Conservation (phyloP, 2,113 vertebrate genomes). For the Dendrocopos noguchii region DNA sequence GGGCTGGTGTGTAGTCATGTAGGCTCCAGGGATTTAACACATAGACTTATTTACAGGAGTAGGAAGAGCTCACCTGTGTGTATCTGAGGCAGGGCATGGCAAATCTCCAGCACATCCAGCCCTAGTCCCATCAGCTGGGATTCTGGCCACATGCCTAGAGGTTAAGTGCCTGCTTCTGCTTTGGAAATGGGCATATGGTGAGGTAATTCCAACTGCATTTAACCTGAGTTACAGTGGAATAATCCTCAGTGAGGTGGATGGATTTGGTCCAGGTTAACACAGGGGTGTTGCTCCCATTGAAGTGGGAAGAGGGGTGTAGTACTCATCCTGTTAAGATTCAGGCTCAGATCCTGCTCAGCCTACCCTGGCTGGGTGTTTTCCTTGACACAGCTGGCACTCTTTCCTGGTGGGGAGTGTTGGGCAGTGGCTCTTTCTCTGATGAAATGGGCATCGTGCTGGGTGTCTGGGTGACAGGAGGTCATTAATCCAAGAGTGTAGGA, state of each 20-base stretch:
- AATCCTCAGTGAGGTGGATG: background rate
- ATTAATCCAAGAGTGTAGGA: background rate
- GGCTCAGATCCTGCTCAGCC: background rate
- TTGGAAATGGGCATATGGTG: background rate
- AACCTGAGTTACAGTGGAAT: background rate
- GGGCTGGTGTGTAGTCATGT: background rate
- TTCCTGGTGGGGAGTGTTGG: background rate
- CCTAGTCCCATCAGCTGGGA: background rate
- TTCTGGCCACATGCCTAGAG: background rate
- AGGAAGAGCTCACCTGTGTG: background rate
- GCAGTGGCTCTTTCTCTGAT: background rate
- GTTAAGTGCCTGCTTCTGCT: background rate
- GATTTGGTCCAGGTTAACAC: background rate
- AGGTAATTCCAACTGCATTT: background rate
- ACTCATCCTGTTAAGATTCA: background rate
- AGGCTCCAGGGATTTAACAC: background rate
- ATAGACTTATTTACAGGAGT: background rate
- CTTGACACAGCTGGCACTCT: background rate
- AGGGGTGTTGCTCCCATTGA: too few relatives aligned
- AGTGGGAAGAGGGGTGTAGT: too few relatives aligned
- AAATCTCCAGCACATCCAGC: background rate
- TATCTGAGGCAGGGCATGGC: background rate
- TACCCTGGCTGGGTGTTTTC: background rate
- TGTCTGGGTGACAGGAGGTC: background rate
- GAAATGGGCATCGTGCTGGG: rapidly evolving